Evolutionary conservation across 2,797 vertebrate genomes (phyloP).

Genomic region (Crax fasciolata): DNA sequence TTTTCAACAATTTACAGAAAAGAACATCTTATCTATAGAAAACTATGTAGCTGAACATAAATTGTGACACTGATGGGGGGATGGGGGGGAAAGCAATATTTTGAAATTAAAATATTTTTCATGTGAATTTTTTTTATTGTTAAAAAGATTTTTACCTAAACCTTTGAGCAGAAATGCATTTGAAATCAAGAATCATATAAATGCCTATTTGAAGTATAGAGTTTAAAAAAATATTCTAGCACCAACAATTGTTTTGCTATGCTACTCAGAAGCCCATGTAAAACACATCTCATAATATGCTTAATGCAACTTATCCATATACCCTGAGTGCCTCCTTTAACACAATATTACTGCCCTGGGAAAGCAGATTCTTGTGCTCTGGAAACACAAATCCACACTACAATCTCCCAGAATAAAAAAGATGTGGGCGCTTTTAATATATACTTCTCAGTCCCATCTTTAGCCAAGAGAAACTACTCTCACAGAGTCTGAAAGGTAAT

Average conservation of each 20-base stretch:
- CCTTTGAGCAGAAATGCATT: not conserved
- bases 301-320: conserved; percentile 10
- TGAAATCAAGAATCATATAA: not conserved
- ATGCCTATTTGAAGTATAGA: not conserved
- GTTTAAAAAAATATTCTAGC: not conserved
- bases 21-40: not conserved
- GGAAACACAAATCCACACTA: not conserved
- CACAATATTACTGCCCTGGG: not conserved
- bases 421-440: not conserved
- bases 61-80: not conserved
- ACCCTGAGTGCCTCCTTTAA: not conserved
- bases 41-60: conserved; percentile 5
- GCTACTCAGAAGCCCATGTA: not conserved
- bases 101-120: conserved; percentile 11
- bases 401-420: not conserved
- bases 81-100: not conserved
- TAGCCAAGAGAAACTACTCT: not conserved
- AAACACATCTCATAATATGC: not conserved
- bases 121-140: not conserved
- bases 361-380: not conserved
- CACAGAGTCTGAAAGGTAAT: not conserved
- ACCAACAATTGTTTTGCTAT: not conserved
- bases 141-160: not conserved
- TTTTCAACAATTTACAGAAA: not conserved
- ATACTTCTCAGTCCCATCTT: not conserved